Percentiles rank a stretch among this genome's conserved stretches.
phyloP scores from a whole-genome alignment of 2,113 vertebrate species.

The Hoplias malabaricus region DNA sequence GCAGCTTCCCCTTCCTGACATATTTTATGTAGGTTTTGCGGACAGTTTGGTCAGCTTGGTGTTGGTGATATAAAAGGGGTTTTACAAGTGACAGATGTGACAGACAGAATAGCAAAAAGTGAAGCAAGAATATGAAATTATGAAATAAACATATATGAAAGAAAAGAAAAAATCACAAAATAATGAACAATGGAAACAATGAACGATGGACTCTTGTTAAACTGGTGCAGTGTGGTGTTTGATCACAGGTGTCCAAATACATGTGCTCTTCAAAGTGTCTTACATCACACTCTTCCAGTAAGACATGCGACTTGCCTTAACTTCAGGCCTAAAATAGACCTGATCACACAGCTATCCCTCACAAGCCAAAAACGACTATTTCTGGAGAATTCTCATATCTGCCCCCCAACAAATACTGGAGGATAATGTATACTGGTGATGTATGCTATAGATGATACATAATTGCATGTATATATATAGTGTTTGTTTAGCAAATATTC shows the following conservation, averaged over 20 bases:
- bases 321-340: conserved; percentile 52
- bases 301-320: conserved; percentile 46
- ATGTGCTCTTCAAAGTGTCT: conserved; percentile 22
- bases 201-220: background rate
- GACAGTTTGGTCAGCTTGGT: no score
- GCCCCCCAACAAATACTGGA: background rate
- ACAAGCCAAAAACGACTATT: background rate
- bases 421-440: background rate
- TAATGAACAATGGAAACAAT: background rate
- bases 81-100: no score
- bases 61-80: no score
- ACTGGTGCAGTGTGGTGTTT: background rate
- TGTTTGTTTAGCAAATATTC: no score
- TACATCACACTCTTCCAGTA: conserved; percentile 69
- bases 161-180: background rate
- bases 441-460: no score
- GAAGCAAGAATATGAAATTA: no score
- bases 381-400: background rate
- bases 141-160: no score
- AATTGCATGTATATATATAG: no score
- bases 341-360: conserved; percentile 1
- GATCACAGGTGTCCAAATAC: conserved; percentile 29
- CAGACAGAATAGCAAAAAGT: no score
- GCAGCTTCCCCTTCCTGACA: no score
- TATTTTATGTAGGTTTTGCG: no score